Percentiles rank a stretch among this genome's conserved stretches.
These are phyloP conservation scores for Plebejus melissa DNA, from an alignment of 2,888 invertebrate species.

Conservation along the genomic window DNA sequence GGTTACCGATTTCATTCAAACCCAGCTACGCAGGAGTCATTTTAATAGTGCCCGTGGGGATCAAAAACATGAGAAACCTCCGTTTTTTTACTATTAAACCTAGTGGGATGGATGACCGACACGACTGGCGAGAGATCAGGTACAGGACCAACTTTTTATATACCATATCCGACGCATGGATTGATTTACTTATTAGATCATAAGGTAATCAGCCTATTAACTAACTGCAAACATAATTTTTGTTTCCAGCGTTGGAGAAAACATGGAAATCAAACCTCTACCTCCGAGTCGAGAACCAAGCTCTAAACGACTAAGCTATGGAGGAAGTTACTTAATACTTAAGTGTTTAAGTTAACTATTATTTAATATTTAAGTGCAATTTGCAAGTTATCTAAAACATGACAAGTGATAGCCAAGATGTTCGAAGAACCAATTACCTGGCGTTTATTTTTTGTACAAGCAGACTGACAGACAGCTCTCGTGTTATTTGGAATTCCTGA, in stretches of 20 bases:
- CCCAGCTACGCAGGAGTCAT: too few relatives aligned
- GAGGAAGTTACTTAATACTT: neutral
- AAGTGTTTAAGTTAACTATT: neutral
- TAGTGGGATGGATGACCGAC: too few relatives aligned
- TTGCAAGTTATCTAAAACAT: neutral
- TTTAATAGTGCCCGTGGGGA: too few relatives aligned
- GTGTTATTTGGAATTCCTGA: neutral
- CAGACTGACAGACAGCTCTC: neutral
- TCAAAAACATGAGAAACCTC: too few relatives aligned
- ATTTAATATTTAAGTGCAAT: slow-evolving; percentile 9
- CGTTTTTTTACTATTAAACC: too few relatives aligned
- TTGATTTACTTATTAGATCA: too few relatives aligned
- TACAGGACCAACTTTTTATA: too few relatives aligned
- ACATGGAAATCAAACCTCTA: neutral
- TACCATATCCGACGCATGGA: too few relatives aligned
- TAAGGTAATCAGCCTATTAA: neutral
- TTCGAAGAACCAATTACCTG: neutral
- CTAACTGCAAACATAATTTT: neutral
- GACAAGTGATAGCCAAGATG: slow-evolving; percentile 2
- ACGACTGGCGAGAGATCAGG: too few relatives aligned
- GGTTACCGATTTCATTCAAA: too few relatives aligned
- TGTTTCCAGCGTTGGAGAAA: neutral
- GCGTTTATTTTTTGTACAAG: neutral
- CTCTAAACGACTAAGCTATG: neutral
- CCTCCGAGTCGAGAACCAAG: too few relatives aligned